Evolutionary conservation across 2,797 vertebrate species (phyloP), one percentile per base, ranked within the genome.

Genomic region (Clamator glandarius): DNA sequence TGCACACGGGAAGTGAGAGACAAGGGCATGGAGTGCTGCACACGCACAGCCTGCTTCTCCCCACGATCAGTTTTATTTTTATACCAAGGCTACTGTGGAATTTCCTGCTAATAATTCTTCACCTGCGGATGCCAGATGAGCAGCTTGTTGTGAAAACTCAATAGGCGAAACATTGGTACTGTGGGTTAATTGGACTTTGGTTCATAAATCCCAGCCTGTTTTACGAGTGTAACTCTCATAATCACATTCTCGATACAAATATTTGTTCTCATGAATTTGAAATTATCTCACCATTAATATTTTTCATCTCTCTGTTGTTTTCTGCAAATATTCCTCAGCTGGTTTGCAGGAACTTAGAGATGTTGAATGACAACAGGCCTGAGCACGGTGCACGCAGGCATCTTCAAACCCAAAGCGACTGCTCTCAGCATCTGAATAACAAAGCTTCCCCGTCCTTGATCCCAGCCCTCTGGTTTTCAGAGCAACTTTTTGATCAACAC

Each of bases 161-260:
- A 0, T 0, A 28, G 75, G 91, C 62, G 84, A 36, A 31, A 3
- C 1, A n/a, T 5, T 31, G 75, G 68, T 6, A 4, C 52, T 36
- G 4, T 0, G 36, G 89, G 91, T 88, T 92, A 72, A 86, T 15
- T 75, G 80, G 51, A 44, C 39, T 4, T 8, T 48, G 54, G 83
- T 8, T 6, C 62, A 41, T 6, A 39, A 58, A 86, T 15, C 76
- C 76, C 82, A 72, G 69, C 58, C 51, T 15, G 50, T 16, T 72
- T 50, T 36, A 5, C 0, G 0, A 85, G 70, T 3, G 3, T 19
- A 29, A 35, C 29, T 33, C 62, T 9, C 1, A 2, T 0, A 24
- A 39, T 48, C 74, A 9, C 13, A 0, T 63, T 74, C 70, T 25
- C 11, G 0, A 44, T 3, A 15, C 63, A 74, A 84, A 52, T 76